A percentile compares a stretch with the other conserved stretches of the same genome.
Evolutionary conservation across 2,797 vertebrate genomes (phyloP).

Genomic region (Enteromius afrohamiltoni): DNA sequence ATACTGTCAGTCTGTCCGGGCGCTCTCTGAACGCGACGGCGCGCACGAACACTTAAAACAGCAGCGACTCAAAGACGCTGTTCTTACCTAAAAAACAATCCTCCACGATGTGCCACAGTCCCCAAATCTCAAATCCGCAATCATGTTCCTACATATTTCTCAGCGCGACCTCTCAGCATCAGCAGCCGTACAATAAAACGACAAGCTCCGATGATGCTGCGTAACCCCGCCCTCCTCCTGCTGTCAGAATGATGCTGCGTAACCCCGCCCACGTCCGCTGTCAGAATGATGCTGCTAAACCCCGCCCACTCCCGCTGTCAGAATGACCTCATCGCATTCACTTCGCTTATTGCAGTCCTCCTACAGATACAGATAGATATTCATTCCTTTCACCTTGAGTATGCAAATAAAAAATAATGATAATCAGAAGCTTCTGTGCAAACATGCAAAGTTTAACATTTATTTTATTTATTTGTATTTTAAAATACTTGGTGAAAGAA

Average conservation of each 20-base stretch:
- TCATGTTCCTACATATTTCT: conserved; percentile 72
- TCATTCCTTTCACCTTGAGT: no score
- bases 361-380: background rate
- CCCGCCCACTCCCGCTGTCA: conserved; percentile 76
- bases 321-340: conserved; percentile 72
- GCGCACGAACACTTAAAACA: background rate
- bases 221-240: conserved; percentile 77
- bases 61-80: background rate
- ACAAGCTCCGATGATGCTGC: conserved; percentile 76
- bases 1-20: background rate
- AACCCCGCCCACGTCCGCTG: conserved; percentile 77
- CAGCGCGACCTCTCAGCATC: conserved; percentile 77
- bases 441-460: background rate
- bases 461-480: background rate
- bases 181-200: conserved; percentile 80
- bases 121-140: conserved; percentile 67
- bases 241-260: conserved; percentile 74
- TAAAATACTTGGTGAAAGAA: no score
- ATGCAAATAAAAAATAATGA: no score
- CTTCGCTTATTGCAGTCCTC: conserved; percentile 64
- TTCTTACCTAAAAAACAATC: conserved; percentile 78
- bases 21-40: background rate
- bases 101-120: conserved; percentile 64
- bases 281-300: conserved; percentile 77
- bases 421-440: no score